Conservation (phyloP, 1,140 invertebrate species). For the Drosophila lini region DNA sequence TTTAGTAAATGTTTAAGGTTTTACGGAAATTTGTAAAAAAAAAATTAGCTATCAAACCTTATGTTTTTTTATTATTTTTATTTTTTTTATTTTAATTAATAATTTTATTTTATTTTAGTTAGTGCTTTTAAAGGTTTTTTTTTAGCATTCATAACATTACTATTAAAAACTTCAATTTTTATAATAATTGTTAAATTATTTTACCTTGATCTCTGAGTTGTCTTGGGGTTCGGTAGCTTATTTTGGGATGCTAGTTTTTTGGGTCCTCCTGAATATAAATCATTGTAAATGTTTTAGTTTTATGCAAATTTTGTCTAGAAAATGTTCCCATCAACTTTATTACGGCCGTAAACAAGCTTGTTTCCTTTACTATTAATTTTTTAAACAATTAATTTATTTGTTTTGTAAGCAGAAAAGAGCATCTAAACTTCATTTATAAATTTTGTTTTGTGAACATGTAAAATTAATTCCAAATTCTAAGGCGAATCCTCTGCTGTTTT, state of each 20-base stretch:
- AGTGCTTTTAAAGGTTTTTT: too few species aligned
- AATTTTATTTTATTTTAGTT: too few species aligned
- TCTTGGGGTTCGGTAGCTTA: background rate
- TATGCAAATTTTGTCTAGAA: background rate
- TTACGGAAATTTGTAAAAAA: background rate
- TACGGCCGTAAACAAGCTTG: background rate
- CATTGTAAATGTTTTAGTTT: background rate
- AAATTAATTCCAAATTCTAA: slow-evolving; percentile 15
- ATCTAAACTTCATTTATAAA: background rate
- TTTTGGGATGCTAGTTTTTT: background rate
- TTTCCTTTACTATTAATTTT: background rate
- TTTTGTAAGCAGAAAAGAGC: background rate
- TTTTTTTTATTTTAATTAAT: too few species aligned
- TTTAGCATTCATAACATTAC: too few species aligned
- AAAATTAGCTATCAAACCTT: too few species aligned
- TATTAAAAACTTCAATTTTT: background rate
- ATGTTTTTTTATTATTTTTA: too few species aligned
- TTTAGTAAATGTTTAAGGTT: background rate
- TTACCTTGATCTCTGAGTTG: background rate
- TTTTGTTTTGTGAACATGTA: background rate
- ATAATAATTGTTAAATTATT: background rate
- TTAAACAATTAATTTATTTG: background rate
- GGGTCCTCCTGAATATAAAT: background rate
- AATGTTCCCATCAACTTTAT: background rate
- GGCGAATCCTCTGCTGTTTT: slow-evolving; percentile 12